These are phyloP conservation scores for Anaspis maculata DNA, from an alignment of 2,888 invertebrate genomes.

Conservation along the genomic window DNA sequence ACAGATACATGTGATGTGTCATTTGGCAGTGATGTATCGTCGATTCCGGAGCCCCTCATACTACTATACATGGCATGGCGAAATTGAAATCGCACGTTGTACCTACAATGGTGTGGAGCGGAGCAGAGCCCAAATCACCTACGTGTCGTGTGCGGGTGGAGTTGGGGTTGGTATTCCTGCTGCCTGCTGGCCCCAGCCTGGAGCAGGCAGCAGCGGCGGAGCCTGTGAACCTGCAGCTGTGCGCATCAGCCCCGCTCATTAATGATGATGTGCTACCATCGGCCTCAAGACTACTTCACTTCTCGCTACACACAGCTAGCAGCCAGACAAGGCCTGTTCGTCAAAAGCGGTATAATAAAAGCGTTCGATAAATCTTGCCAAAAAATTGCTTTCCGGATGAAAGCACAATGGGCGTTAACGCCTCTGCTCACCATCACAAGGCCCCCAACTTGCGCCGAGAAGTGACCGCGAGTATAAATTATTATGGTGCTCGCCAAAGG, in stretches of 20 bases:
- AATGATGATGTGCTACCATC: slow-evolving; percentile 64
- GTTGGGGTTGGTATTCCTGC: slow-evolving; percentile 17
- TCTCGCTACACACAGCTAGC: slow-evolving; percentile 45
- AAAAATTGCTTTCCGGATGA: slow-evolving; percentile 12
- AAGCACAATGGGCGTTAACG: too few species aligned
- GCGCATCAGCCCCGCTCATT: slow-evolving; percentile 52
- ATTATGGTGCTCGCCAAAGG: too few species aligned
- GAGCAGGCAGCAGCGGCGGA: slow-evolving; percentile 24
- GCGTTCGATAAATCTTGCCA: slow-evolving; percentile 14
- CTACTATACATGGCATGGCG: background rate
- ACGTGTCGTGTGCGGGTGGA: slow-evolving; percentile 27
- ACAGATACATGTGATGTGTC: too few species aligned
- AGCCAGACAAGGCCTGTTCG: slow-evolving; percentile 14
- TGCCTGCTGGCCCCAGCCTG: slow-evolving; percentile 22
- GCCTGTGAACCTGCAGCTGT: slow-evolving; percentile 33
- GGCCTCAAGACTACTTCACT: slow-evolving; percentile 68
- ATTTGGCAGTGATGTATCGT: slow-evolving; percentile 4
- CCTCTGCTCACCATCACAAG: too few species aligned
- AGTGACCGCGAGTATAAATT: too few species aligned
- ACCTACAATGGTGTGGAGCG: slow-evolving; percentile 19
- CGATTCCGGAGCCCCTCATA: background rate
- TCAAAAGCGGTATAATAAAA: slow-evolving; percentile 13
- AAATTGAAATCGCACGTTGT: slow-evolving; percentile 8
- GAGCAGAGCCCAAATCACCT: slow-evolving; percentile 24
- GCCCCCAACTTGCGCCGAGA: too few species aligned